Percentiles rank a stretch among this genome's conserved stretches.
Conservation (phyloP, 2,888 invertebrate species). For the Eupithecia abbreviata region DNA sequence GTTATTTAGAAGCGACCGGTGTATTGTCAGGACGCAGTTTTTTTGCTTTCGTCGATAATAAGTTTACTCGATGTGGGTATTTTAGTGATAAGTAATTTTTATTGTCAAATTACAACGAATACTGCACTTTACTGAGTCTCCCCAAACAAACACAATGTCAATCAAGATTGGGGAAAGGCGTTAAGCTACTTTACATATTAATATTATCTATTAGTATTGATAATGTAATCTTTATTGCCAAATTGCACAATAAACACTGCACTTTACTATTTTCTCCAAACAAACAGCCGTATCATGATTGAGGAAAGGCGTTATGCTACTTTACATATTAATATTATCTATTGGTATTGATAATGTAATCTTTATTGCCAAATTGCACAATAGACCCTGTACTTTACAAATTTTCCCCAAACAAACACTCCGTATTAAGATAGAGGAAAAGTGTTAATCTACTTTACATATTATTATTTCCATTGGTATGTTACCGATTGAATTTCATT, state of each 20-base stretch:
- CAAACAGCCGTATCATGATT: too few relatives aligned
- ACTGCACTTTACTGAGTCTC: too few relatives aligned
- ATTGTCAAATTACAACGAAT: too few relatives aligned
- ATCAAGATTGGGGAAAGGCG: background rate
- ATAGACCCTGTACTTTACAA: too few relatives aligned
- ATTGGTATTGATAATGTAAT: background rate
- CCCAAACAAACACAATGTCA: too few relatives aligned
- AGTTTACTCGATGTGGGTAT: conserved; percentile 18
- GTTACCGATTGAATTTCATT: background rate
- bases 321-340: background rate
- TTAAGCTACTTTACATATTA: background rate
- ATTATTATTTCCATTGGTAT: background rate
- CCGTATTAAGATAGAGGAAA: background rate
- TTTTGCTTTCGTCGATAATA: conserved; percentile 37
- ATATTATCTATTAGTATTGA: too few relatives aligned
- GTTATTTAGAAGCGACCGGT: conserved; percentile 42
- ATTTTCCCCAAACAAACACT: background rate
- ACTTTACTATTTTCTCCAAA: too few relatives aligned
- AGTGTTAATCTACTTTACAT: background rate
- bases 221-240: background rate
- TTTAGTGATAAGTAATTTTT: background rate
- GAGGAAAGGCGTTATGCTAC: background rate
- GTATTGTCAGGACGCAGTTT: conserved; percentile 45
- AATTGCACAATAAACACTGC: background rate
- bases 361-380: background rate